Evolutionary conservation across 2,113 vertebrate genomes (phyloP).

Genomic region (Apteryx mantelli): DNA sequence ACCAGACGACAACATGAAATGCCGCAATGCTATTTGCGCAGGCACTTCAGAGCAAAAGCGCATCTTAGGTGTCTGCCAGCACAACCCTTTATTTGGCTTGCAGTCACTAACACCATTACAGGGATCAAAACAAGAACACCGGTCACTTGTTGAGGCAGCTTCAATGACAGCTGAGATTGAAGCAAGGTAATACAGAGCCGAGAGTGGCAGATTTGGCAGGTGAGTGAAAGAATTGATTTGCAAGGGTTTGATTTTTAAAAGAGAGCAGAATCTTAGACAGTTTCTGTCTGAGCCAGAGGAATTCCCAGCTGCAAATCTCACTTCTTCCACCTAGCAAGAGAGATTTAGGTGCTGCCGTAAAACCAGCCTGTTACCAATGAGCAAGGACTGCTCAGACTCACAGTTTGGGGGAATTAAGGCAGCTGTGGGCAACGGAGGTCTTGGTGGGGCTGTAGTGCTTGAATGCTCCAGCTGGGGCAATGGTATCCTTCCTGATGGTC

Average conservation of each 20-base stretch:
- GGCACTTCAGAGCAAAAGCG: background rate
- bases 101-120: background rate
- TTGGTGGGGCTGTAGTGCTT: background rate
- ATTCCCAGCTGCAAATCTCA: background rate
- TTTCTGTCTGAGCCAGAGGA: background rate
- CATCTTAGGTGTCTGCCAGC: background rate
- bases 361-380: background rate
- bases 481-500: background rate
- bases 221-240: background rate
- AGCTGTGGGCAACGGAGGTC: background rate
- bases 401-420: background rate
- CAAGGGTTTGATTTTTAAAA: background rate
- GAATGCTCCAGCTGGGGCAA: background rate
- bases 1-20: background rate
- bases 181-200: background rate
- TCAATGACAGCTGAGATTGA: background rate
- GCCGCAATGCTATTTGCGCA: background rate
- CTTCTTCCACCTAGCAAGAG: background rate
- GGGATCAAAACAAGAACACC: background rate
- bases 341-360: background rate
- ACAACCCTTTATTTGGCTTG: background rate
- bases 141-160: background rate
- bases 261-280: background rate
- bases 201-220: background rate
- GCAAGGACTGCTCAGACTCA: background rate